Percentiles rank a stretch among this genome's conserved stretches.
These are phyloP conservation scores for Stegostoma tigrinum DNA, from an alignment of 2,113 vertebrate species.

Conservation along the genomic window DNA sequence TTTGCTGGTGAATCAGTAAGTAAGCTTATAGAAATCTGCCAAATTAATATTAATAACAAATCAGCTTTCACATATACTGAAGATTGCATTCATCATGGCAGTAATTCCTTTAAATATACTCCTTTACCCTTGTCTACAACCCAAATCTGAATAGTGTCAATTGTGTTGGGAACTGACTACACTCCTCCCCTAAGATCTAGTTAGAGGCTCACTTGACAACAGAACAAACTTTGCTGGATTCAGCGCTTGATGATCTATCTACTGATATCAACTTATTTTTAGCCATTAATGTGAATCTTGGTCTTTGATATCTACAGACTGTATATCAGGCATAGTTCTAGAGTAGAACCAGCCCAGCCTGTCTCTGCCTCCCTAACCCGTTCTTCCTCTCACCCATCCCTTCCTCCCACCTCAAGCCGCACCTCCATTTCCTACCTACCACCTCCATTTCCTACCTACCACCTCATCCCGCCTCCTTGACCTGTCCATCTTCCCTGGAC, in stretches of 20 bases:
- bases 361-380: too few species aligned
- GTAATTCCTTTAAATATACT: too few species aligned
- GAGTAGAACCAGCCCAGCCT: too few species aligned
- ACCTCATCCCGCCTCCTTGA: too few species aligned
- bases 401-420: too few species aligned
- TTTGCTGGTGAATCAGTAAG: not conserved
- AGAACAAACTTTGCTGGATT: not conserved
- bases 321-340: not conserved
- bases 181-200: not conserved
- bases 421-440: too few species aligned
- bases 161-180: not conserved
- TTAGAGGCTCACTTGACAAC: not conserved
- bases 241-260: not conserved
- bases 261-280: not conserved
- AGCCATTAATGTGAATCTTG: not conserved
- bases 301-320: not conserved
- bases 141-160: not conserved
- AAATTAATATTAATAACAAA: not conserved
- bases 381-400: too few species aligned
- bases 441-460: too few species aligned
- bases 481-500: too few species aligned
- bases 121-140: not conserved
- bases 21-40: not conserved
- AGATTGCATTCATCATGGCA: not conserved
- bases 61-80: not conserved